Base-by-base conservation (phyloP, 2,888 invertebrate genomes). In the Campaea margaritaria region DNA sequence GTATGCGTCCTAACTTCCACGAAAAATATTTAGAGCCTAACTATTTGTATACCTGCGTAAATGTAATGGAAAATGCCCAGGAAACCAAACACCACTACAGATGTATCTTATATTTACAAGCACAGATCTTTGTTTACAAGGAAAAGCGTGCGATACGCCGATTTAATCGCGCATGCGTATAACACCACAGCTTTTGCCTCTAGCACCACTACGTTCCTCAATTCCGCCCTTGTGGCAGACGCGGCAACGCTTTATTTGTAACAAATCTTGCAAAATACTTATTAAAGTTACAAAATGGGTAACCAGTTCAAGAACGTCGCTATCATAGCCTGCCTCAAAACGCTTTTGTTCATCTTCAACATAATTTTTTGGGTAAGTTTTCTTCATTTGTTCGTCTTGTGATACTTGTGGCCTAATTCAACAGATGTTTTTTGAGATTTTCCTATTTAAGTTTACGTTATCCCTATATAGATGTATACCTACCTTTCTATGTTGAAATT, bases 361-460 rank as follows among this genome's bases (percentile, higher is more conserved):
- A 93, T 96, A 70, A 87, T 95, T 28, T 96, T 97, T 86, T 96
- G 96, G 96, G 97, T 97, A 87, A 94, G 96, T 92, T 41, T 56
- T 44, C 14, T 54, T 56, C 31, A 47, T 43, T 60, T 36, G 21
- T 21, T 21, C 21, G 3, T 21, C 2, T 21, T 12, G 38, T n/a
- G 21, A 13, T 5, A 3, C 2, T 21, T 12, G 38, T n/a, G 21
- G 12, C 42, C 16, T 9, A 44, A 52, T n/a, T 62, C 65, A 67
- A 67, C 68, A 69, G 64, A 66, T 3, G n/a, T n/a, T n/a, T n/a
- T n/a, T n/a, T n/a, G n/a, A n/a, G n/a, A n/a, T n/a, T n/a, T n/a
- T n/a, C n/a, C n/a, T n/a, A n/a, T n/a, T n/a, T n/a, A n/a, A n/a
- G n/a, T n/a, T n/a, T n/a, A n/a, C n/a, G n/a, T n/a, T n/a, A n/a